Percentiles rank a stretch among this genome's conserved stretches.
phyloP scores from a whole-genome alignment of 1,140 invertebrate genomes.

The Trypoxylus dichotomus region DNA sequence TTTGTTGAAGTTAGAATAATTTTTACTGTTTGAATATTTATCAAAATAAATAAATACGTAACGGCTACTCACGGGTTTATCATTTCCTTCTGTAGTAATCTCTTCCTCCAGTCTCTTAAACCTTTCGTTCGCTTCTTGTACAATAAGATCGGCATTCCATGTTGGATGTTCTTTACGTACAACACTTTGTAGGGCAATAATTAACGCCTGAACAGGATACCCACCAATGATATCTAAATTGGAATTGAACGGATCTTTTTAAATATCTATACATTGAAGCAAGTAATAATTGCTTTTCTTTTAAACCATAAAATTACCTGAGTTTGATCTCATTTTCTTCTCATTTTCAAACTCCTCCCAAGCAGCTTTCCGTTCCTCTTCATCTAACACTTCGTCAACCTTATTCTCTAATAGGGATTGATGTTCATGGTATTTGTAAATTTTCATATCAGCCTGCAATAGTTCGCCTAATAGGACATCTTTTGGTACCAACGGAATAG shows the following conservation, averaged over 20 bases:
- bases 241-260: too few relatives aligned
- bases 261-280: too few relatives aligned
- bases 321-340: constrained; percentile 54
- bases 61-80: neutral
- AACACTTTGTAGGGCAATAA: neutral
- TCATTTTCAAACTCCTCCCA: constrained; percentile 95
- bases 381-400: constrained; percentile 85
- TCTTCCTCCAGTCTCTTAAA: neutral
- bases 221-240: neutral
- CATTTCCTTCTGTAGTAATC: neutral
- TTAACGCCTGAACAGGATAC: neutral
- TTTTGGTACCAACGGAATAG: constrained; percentile 63
- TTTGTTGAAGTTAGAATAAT: too few relatives aligned
- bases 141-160: neutral
- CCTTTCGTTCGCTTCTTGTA: neutral
- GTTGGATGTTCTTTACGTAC: neutral
- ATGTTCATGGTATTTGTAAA: constrained; percentile 77
- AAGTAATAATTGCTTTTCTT: too few relatives aligned
- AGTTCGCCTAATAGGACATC: constrained; percentile 76
- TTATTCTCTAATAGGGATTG: constrained; percentile 84
- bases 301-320: neutral
- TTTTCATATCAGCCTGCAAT: constrained; percentile 64
- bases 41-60: neutral
- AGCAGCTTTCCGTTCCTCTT: constrained; percentile 90
- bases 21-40: neutral